Conservation (phyloP, 2,797 vertebrate genomes). For the Poeciliopsis turneri region DNA sequence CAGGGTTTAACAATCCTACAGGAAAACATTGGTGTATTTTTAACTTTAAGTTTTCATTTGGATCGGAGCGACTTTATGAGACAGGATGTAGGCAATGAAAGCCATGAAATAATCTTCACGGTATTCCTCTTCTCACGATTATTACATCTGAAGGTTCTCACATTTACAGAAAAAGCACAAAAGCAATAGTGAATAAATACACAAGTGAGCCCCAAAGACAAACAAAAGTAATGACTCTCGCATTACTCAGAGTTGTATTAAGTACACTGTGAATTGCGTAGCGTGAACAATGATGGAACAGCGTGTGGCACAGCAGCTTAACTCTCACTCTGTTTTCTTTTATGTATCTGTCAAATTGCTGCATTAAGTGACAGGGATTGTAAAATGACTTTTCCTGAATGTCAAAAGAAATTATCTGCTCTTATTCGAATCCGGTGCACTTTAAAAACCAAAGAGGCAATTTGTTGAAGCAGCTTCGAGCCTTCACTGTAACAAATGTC, state of each 20-base stretch:
- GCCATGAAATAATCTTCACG: neutral
- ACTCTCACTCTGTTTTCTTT: neutral
- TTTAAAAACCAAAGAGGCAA: neutral
- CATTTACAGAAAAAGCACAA: neutral
- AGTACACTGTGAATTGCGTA: neutral
- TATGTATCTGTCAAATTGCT: neutral
- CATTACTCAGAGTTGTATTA: neutral
- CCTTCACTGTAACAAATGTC: neutral
- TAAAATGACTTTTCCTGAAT: neutral
- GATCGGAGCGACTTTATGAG: neutral
- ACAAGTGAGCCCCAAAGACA: neutral
- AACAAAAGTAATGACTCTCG: neutral
- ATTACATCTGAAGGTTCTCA: neutral
- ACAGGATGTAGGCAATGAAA: neutral
- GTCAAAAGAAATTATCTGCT: conserved; percentile 2
- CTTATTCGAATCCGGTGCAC: neutral
- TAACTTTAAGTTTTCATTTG: neutral
- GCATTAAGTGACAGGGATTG: neutral
- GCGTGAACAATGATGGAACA: neutral
- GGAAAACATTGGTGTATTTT: neutral
- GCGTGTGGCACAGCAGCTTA: neutral
- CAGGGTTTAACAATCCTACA: neutral
- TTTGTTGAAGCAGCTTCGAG: neutral
- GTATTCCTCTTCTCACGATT: neutral
- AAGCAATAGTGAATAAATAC: conserved; percentile 1